phyloP scores from a whole-genome alignment of 2,113 vertebrate genomes.

The Micronycteris hirsuta region DNA sequence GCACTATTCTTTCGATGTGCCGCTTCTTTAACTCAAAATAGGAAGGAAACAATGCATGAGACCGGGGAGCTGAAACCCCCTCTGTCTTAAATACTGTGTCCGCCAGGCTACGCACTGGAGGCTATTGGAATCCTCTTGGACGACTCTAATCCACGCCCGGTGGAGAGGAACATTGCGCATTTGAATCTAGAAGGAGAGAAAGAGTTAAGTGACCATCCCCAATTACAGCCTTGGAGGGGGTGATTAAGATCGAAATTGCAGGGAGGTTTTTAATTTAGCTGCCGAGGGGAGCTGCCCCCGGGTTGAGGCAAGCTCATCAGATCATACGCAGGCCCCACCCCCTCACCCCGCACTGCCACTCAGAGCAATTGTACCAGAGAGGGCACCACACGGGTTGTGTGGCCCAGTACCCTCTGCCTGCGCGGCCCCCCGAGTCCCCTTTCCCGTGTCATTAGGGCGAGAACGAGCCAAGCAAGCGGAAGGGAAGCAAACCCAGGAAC shows the following conservation, averaged over 20 bases:
- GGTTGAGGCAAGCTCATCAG: conserved; percentile 81
- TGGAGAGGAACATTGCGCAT: neutral
- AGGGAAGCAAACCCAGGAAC: neutral
- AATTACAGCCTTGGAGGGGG: conserved; percentile 84
- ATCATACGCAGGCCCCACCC: conserved; percentile 79
- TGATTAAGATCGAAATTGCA: conserved; percentile 86
- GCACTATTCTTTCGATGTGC: neutral
- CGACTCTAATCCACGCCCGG: neutral
- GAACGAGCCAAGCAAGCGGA: conserved; percentile 7
- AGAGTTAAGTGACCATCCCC: conserved; percentile 83
- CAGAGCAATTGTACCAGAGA: conserved; percentile 72
- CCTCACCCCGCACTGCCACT: conserved; percentile 72
- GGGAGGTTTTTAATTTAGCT: conserved; percentile 87
- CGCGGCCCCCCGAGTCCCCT: conserved; percentile 43
- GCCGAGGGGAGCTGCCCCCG: conserved; percentile 74
- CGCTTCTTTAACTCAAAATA: neutral
- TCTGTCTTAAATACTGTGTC: accelerated
- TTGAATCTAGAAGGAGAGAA: conserved; percentile 54
- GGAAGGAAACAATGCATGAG: neutral
- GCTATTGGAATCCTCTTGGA: neutral
- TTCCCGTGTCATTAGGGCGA: conserved; percentile 25
- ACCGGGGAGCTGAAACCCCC: neutral
- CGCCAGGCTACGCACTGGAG: accelerated
- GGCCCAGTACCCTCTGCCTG: conserved; percentile 57
- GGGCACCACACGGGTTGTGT: conserved; percentile 61